A percentile compares a stretch with the other conserved stretches of the same genome.
Conservation (phyloP, 2,113 vertebrate species). For the Alexandromys fortis region DNA sequence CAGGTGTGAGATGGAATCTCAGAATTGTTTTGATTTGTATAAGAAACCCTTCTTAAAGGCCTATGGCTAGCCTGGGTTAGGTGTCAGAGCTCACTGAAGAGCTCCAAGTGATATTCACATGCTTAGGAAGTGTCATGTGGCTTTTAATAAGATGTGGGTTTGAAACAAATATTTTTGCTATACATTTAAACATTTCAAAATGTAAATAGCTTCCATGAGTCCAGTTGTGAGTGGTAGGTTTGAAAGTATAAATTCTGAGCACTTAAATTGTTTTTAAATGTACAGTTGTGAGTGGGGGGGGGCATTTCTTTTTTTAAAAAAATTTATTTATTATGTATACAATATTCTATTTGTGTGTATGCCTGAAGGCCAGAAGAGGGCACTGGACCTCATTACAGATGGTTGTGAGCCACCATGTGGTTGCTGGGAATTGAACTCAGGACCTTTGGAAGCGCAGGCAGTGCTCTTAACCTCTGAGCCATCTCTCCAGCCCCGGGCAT, state of each 20-base stretch:
- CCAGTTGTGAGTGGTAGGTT: neutral
- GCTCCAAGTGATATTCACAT: neutral
- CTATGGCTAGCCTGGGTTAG: neutral
- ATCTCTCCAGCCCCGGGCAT: neutral
- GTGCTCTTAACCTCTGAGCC: no score
- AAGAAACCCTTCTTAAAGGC: neutral
- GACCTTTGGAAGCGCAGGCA: no score
- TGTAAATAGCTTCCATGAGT: slow-evolving; percentile 12
- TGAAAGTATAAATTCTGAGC: neutral
- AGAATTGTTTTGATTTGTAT: no score
- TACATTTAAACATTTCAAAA: neutral
- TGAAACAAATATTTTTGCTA: slow-evolving; percentile 19
- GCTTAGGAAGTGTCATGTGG: neutral
- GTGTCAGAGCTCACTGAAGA: neutral
- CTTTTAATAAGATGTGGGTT: slow-evolving; percentile 3
- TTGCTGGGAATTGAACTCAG: no score
- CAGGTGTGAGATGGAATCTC: no score
- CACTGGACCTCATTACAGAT: no score
- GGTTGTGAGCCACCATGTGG: no score
- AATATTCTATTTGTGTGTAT: no score
- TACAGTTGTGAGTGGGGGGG: neutral
- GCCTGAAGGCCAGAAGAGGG: no score
- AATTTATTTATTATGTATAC: no score
- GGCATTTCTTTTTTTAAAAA: no score
- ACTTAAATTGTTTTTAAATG: slow-evolving; percentile 1